A percentile compares a stretch with the other conserved stretches of the same genome.
Conservation (phyloP, 1,140 invertebrate species). For the Drosophila bipectinata region DNA sequence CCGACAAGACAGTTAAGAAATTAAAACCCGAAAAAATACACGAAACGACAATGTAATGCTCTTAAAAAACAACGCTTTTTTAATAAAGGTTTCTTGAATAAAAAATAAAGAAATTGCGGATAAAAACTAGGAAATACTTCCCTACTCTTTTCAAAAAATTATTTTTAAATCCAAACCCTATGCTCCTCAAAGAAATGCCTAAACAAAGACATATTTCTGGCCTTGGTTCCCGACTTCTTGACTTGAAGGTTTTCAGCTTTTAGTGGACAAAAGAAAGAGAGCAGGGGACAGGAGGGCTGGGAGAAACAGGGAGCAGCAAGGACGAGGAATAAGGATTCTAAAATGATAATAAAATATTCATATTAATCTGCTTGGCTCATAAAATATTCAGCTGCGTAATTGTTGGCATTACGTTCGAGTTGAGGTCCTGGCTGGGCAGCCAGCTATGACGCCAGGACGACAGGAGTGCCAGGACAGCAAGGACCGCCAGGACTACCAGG, state of each 20-base stretch:
- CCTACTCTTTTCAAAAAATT: neutral
- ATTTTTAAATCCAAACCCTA: neutral
- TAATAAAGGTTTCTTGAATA: too few species aligned
- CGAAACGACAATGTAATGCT: conserved; percentile 39
- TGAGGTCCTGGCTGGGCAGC: conserved; percentile 28
- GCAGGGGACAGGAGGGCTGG: neutral
- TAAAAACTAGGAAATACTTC: conserved; percentile 2
- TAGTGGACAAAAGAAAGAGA: neutral
- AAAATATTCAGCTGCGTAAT: conserved; percentile 82
- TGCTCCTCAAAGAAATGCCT: conserved; percentile 40
- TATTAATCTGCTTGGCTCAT: conserved; percentile 81
- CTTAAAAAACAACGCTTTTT: conserved; percentile 8
- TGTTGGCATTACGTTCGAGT: conserved; percentile 74
- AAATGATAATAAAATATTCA: conserved; percentile 84
- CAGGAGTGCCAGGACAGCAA: conserved; percentile 14
- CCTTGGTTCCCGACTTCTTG: conserved; percentile 62
- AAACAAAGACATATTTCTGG: conserved; percentile 80
- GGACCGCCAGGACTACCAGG: neutral
- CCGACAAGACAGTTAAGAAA: conserved; percentile 29
- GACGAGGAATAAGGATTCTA: conserved; percentile 65
- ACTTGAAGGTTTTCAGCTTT: conserved; percentile 47
- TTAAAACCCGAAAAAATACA: neutral
- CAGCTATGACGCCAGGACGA: conserved; percentile 43
- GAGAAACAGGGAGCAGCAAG: conserved; percentile 9
- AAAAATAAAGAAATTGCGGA: neutral